Percentiles rank a stretch among this genome's conserved stretches.
Conservation (phyloP, 2,113 vertebrate genomes). For the Silurus meridionalis region DNA sequence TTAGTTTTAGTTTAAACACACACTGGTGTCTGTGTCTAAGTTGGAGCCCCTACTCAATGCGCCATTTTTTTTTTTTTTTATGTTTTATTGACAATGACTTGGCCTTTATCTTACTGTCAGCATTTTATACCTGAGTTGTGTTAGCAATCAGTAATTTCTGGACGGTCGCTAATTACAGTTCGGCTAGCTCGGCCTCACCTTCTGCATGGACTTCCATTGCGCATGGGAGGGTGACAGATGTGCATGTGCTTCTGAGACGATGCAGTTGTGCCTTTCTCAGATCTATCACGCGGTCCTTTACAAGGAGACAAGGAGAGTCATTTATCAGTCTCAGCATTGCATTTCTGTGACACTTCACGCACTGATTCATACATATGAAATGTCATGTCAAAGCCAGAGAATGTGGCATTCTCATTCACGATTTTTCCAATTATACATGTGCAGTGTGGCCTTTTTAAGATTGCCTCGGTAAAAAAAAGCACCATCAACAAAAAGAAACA, state of each 20-base stretch:
- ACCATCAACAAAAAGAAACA: background rate
- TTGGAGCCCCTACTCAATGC: conserved; percentile 5
- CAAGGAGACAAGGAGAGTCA: background rate
- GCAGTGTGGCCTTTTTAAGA: background rate
- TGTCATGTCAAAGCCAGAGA: background rate
- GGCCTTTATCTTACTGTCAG: conserved; percentile 24
- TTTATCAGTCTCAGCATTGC: background rate
- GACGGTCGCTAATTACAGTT: background rate
- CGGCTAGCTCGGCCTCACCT: conserved; percentile 22
- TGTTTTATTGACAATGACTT: conserved; percentile 2
- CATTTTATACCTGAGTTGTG: conserved; percentile 14
- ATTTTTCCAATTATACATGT: background rate
- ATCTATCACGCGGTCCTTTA: background rate
- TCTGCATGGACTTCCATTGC: conserved; percentile 23
- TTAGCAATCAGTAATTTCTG: conserved; percentile 10
- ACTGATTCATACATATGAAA: background rate
- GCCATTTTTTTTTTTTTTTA: conserved; percentile 2
- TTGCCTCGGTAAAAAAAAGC: background rate
- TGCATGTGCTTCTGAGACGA: conserved; percentile 32
- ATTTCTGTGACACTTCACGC: background rate
- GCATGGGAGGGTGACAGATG: conserved; percentile 32
- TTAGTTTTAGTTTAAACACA: background rate
- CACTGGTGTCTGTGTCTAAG: background rate
- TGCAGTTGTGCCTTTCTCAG: conserved; percentile 13
- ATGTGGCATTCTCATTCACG: background rate